A percentile compares a stretch with the other conserved stretches of the same genome.
These are phyloP conservation scores for Drosophila buzzatii DNA, from an alignment of 2,888 invertebrate genomes.

Conservation along the genomic window DNA sequence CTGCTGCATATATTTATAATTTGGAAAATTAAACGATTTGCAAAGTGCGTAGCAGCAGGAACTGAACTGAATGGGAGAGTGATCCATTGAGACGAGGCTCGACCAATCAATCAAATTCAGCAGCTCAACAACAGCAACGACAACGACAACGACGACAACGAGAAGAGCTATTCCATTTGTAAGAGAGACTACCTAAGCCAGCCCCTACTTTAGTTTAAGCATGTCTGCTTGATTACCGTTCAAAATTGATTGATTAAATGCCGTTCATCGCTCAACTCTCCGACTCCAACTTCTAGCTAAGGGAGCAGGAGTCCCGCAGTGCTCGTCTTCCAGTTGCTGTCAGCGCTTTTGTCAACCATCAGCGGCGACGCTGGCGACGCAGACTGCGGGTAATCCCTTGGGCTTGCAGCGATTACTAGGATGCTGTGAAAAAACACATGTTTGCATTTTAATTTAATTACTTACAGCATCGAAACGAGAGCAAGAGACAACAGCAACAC, in stretches of 20 bases:
- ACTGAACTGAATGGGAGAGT: constrained; percentile 35
- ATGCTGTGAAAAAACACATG: constrained; percentile 68
- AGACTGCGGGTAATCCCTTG: constrained; percentile 65
- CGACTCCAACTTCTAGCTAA: constrained; percentile 17
- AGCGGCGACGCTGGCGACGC: constrained; percentile 16
- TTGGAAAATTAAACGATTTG: constrained; percentile 71
- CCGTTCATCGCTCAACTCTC: constrained; percentile 67
- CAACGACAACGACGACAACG: constrained; percentile 23
- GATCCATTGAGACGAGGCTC: constrained; percentile 71
- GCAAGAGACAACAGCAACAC: neutral
- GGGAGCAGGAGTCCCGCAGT: constrained; percentile 9
- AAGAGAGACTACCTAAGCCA: constrained; percentile 40
- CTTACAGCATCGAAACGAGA: constrained; percentile 68
- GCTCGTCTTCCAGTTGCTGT: constrained; percentile 52
- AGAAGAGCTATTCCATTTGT: constrained; percentile 13
- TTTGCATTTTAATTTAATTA: constrained; percentile 81
- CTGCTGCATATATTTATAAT: constrained; percentile 65
- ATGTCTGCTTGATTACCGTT: constrained; percentile 80
- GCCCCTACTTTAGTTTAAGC: constrained; percentile 77
- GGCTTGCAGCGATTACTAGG: constrained; percentile 52
- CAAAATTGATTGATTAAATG: constrained; percentile 81
- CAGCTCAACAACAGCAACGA: constrained; percentile 43
- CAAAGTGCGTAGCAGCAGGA: constrained; percentile 54
- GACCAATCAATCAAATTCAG: constrained; percentile 73
- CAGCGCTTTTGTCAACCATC: constrained; percentile 75